Evolutionary conservation across 2,888 invertebrate species (phyloP), one percentile per base, ranked within the genome.

Genomic region (Axea sp.): DNA sequence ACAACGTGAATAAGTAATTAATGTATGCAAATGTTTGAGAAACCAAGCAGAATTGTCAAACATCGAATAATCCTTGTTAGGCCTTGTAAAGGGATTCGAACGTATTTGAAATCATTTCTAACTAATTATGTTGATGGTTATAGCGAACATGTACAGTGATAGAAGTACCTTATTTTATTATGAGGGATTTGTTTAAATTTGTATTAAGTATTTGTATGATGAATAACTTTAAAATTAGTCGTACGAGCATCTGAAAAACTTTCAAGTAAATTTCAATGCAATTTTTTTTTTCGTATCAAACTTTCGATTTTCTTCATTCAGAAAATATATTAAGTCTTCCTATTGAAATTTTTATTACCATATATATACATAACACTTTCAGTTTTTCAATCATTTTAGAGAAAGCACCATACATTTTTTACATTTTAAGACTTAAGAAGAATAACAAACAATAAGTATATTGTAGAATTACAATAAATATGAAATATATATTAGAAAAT

Each of bases 21-120:
- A 47, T 28, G 19, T 37, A 47, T 47, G 60, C 60, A 60, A 60
- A 47, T 60, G 35, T 60, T 19, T 26, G 47, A 47, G 37, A 30
- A 47, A 8, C 33, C 35, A 19, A 9, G 47, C 14, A 47, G 37
- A 60, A 60, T 37, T 60, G 60, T 60, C 60, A 60, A 60, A 60
- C 60, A 47, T 11, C 9, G 60, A 37, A 28, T 47, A 12, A 47
- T 60, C 47, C 49, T 47, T 47, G 47, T 60, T 43, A 30, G 30
- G 49, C 14, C 60, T 49, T 60, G 60, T 60, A 49, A 47, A 49
- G 47, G 37, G 60, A 60, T 49, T 30, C 37, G 9, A 37, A 60
- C 60, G 49, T 47, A 59, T 60, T 49, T 22, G 30, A 60, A 49
- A 39, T 39, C 47, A 28, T 60, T 60, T 37, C 47, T 26, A 49